phyloP scores from a whole-genome alignment of 37 sponge, comb jelly and placozoan species.

The Cliona cf. orientalis region DNA sequence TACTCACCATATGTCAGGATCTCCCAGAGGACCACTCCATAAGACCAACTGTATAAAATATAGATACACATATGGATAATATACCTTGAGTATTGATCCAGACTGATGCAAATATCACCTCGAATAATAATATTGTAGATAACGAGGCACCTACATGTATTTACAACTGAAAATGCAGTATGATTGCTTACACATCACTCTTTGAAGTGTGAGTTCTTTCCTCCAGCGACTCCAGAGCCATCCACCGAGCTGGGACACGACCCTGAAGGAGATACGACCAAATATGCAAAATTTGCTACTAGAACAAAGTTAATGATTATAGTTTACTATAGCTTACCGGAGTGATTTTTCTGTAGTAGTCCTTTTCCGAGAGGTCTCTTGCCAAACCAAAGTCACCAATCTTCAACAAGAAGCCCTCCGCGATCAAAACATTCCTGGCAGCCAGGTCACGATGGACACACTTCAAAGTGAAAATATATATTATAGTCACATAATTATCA shows the following conservation, averaged over 20 bases:
- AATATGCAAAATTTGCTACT: neutral
- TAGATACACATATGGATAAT: neutral
- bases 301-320: neutral
- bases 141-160: neutral
- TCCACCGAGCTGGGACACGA: conserved; percentile 79
- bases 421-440: conserved; percentile 80
- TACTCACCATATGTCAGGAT: conserved; percentile 65
- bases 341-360: conserved; percentile 71
- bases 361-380: conserved; percentile 57
- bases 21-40: conserved; percentile 78
- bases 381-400: conserved; percentile 82
- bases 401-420: conserved; percentile 74
- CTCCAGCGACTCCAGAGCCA: conserved; percentile 81
- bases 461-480: conserved; percentile 30
- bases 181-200: conserved; percentile 79
- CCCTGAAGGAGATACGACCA: conserved; percentile 30
- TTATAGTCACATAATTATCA: neutral
- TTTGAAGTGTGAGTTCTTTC: conserved; percentile 63
- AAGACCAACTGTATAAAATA: conserved; percentile 58
- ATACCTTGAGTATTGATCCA: neutral
- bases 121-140: neutral
- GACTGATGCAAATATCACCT: neutral
- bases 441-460: conserved; percentile 81
- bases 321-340: conserved; percentile 19
- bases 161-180: neutral